Base-by-base conservation (phyloP, 2,888 invertebrate species). In the Cheilosia variabilis region DNA sequence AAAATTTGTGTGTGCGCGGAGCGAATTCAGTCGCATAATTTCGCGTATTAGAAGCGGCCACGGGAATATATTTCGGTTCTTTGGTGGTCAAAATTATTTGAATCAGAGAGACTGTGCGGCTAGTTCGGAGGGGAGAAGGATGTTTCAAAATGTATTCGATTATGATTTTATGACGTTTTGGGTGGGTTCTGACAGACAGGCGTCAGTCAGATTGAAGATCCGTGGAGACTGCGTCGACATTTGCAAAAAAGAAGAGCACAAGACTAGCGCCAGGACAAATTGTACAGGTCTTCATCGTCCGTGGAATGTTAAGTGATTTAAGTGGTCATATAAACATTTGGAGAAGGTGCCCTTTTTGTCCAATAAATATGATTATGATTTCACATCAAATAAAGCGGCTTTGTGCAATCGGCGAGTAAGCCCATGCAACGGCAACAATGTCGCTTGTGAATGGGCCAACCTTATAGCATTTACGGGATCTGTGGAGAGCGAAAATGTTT, bases 141-240 rank as follows among this genome's bases (percentile, higher is more conserved):
- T 19, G 34, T 37, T 34, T 6, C 10, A 6, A 45, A 75, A 53
- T 69, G 69, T 60, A 76, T 75, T 71, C 84, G 60, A 53, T 81
- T 86, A 86, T 86, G 81, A 86, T 76, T 86, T 86, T 86, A 86
- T 86, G 86, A 86, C 77, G 62, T 72, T 80, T 80, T 80, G 84
- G 84, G 79, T 79, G 84, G 84, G 65, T 75, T 84, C 76, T 84
- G 84, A 75, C 79, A 84, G 84, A 84, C 84, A 79, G 75, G 69
- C 86, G 81, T 81, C 81, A 72, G 66, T 72, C 63, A 72, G 68
- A 41, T 79, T 75, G 69, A 68, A 9, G 31, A 45, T 58, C 57
- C 9, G 15, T 45, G 60, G 69, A 65, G 76, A 65, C 66, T 34
- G 50, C 31, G 9, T 13, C 47, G 43, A 13, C 15, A 43, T 5